Evolutionary conservation across 2,113 vertebrate species (phyloP).

Genomic region (Nansenia antarctica): DNA sequence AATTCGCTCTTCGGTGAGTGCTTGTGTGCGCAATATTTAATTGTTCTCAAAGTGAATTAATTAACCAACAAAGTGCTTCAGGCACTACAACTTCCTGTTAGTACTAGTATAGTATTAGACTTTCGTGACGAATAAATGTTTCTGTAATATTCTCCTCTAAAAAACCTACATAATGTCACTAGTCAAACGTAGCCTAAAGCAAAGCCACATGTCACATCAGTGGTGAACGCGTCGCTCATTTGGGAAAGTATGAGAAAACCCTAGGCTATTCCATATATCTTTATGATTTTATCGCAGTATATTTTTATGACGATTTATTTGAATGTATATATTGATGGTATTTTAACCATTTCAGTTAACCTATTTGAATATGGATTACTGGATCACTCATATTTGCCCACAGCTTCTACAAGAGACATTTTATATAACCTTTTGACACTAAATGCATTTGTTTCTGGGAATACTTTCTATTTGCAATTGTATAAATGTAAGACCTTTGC

Average conservation of each 20-base stretch:
- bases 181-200: too few relatives aligned
- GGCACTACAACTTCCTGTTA: too few relatives aligned
- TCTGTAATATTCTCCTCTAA: too few relatives aligned
- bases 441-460: neutral
- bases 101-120: too few relatives aligned
- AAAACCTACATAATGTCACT: too few relatives aligned
- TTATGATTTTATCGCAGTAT: too few relatives aligned
- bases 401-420: neutral
- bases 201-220: too few relatives aligned
- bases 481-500: neutral
- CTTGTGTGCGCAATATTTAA: neutral
- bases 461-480: neutral
- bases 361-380: neutral
- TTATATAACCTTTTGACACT: neutral
- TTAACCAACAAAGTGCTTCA: too few relatives aligned
- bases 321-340: neutral
- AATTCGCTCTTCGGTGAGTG: conserved; percentile 78
- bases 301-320: neutral
- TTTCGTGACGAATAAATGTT: too few relatives aligned
- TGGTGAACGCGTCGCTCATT: too few relatives aligned
- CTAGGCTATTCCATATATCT: too few relatives aligned
- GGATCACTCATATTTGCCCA: neutral
- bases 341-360: neutral
- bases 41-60: too few relatives aligned
- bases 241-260: neutral